Evolutionary conservation across 1,140 invertebrate genomes (phyloP).

Genomic region (Zeugodacus cucurbitae): DNA sequence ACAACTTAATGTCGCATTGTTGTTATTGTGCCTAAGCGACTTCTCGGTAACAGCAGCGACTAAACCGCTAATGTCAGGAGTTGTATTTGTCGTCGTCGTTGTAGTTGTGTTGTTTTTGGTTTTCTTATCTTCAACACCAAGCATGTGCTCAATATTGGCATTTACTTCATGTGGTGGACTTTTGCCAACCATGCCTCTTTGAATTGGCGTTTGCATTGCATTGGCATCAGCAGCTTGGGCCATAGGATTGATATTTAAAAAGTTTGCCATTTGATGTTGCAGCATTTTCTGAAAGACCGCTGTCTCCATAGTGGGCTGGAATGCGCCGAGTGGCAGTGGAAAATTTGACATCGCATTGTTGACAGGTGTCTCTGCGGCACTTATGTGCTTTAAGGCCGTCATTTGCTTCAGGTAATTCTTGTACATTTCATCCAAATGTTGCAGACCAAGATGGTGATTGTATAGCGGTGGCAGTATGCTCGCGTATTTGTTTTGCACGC

Average conservation of each 20-base stretch:
- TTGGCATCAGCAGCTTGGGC: background rate
- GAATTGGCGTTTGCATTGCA: background rate
- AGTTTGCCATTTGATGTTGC: conserved; percentile 63
- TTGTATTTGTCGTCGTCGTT: background rate
- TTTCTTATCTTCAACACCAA: conserved; percentile 4
- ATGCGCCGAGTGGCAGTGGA: conserved; percentile 59
- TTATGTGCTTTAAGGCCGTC: conserved; percentile 45
- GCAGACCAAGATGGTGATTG: conserved; percentile 55
- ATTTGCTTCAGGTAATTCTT: conserved; percentile 60
- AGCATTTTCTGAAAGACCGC: conserved; percentile 77
- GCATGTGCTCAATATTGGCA: background rate
- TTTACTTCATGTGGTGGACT: background rate
- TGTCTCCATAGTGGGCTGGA: conserved; percentile 73
- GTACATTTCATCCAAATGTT: conserved; percentile 60
- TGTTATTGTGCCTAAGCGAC: conserved; percentile 10
- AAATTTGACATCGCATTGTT: conserved; percentile 52
- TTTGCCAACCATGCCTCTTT: background rate
- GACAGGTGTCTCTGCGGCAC: conserved; percentile 55
- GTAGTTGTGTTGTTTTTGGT: background rate
- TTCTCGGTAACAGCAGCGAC: background rate
- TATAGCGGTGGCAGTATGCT: conserved; percentile 53
- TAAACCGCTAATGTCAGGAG: background rate
- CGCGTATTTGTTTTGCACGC: conserved; percentile 55
- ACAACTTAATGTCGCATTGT: conserved; percentile 1
- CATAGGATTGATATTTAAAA: conserved; percentile 45